Base-by-base conservation (phyloP, 2,113 vertebrate species). In the Eretmochelys imbricata region DNA sequence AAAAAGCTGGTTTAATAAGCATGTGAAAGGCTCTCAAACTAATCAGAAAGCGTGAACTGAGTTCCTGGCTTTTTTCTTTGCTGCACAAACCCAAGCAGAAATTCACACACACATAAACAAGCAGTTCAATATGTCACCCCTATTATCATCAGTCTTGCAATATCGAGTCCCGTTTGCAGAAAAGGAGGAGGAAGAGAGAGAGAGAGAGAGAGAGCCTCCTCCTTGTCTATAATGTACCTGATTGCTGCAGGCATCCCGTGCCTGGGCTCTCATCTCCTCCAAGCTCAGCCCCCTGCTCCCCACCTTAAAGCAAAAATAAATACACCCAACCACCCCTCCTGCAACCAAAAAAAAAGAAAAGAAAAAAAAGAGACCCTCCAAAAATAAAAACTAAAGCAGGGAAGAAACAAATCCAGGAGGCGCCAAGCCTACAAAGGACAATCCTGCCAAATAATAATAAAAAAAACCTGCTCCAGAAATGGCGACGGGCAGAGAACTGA, bases 401-500 rank as follows among this genome's bases (percentile, higher is more conserved):
- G 42, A 49, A 69, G 38, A 42, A 51, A 57, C 22, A 87, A 87
- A 62, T 80, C 88, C 82, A 65, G 24, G 46, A 49, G 57, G 89
- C 82, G n/a, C 84, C 81, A 38, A 48, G 79, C 50, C 54, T 12
- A 38, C 82, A 78, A 84, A 38, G 76, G 79, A 85, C 35, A 80
- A 75, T 83, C 80, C 89, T 89, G 46, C 65, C 75, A 38, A 69
- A 59, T 84, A 76, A 81, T 22, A 53, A 79, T 29, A 59, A 75
- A 54, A 84, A 85, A 82, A 85, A 93, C 93, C 87, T 89, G 51
- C 94, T 96, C 92, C 96, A 97, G 97, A 95, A 98, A 98, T 98
- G 98, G 97, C 97, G 97, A 98, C 97, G 96, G 94, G 89, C 50
- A 76, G 90, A 82, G 92, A 76, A 59, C 96, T 88, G 75, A 57